Evolutionary conservation across 2,113 vertebrate species (phyloP).

Genomic region (Actenoides hombroni): DNA sequence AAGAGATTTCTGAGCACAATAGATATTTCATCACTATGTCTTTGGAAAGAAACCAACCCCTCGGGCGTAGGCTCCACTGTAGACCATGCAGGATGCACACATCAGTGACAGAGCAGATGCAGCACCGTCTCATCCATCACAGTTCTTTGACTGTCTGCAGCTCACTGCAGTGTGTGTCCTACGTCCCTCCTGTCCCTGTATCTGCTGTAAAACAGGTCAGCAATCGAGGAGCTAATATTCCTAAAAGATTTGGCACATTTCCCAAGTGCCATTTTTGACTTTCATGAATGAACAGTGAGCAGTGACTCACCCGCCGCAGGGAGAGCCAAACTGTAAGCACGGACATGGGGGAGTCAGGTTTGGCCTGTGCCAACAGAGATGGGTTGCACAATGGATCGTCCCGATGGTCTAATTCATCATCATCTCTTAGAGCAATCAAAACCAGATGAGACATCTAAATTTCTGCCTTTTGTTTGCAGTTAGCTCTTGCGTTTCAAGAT

Average conservation of each 20-base stretch:
- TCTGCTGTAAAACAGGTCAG: neutral
- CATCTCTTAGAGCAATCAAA: neutral
- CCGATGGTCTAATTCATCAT: neutral
- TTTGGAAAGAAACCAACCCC: neutral
- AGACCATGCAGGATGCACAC: neutral
- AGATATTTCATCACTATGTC: neutral
- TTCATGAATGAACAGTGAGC: neutral
- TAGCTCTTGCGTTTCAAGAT: neutral
- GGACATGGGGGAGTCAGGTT: neutral
- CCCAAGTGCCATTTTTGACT: constrained; percentile 1
- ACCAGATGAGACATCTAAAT: neutral
- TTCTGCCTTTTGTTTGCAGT: neutral
- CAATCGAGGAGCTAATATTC: neutral
- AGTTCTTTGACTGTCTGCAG: neutral
- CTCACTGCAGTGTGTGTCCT: neutral
- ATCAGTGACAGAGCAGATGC: neutral
- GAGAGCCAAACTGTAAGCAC: neutral
- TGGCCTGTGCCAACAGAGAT: neutral
- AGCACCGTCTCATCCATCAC: neutral
- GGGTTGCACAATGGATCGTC: neutral
- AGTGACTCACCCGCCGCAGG: neutral
- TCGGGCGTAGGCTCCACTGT: neutral
- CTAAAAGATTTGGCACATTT: neutral
- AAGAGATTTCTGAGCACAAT: neutral
- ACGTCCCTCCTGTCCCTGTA: accelerated